Conservation (phyloP, 1,140 invertebrate genomes). For the Drosophila punjabiensis region DNA sequence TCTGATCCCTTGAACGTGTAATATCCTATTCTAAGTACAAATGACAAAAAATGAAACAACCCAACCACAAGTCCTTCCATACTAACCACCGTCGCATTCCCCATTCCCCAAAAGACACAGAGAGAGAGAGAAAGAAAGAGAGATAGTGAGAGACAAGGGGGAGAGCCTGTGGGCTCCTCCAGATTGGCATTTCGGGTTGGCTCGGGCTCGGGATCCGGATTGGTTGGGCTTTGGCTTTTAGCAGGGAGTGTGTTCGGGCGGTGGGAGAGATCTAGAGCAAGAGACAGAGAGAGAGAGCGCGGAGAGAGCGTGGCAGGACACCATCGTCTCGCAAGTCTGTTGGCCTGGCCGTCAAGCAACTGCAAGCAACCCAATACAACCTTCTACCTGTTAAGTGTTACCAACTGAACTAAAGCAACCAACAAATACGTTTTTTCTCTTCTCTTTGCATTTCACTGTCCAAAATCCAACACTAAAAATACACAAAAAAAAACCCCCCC, state of each 20-base stretch:
- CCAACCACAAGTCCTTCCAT: conserved; percentile 6
- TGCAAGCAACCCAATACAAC: conserved; percentile 32
- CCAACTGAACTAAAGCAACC: conserved; percentile 77
- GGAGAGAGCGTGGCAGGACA: conserved; percentile 21
- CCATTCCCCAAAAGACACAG: conserved; percentile 7
- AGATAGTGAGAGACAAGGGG: background rate
- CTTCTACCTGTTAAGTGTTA: conserved; percentile 67
- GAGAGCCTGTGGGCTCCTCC: background rate
- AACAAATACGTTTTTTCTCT: conserved; percentile 76
- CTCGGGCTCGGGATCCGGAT: conserved; percentile 4
- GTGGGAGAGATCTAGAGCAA: background rate
- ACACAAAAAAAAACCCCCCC: conserved; percentile 16
- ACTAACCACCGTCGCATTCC: conserved; percentile 5
- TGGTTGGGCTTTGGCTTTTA: conserved; percentile 13
- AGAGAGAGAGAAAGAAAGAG: background rate
- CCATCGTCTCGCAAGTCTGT: background rate
- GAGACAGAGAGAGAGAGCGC: conserved; percentile 8
- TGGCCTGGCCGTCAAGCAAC: conserved; percentile 7
- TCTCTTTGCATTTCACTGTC: conserved; percentile 78
- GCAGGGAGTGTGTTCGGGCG: background rate
- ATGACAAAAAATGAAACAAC: background rate
- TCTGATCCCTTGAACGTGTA: background rate
- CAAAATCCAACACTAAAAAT: conserved; percentile 50
- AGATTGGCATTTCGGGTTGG: conserved; percentile 24
- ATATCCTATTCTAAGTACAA: conserved; percentile 14